Evolutionary conservation across 2,797 vertebrate genomes (phyloP).

Genomic region (Helarctos malayanus): DNA sequence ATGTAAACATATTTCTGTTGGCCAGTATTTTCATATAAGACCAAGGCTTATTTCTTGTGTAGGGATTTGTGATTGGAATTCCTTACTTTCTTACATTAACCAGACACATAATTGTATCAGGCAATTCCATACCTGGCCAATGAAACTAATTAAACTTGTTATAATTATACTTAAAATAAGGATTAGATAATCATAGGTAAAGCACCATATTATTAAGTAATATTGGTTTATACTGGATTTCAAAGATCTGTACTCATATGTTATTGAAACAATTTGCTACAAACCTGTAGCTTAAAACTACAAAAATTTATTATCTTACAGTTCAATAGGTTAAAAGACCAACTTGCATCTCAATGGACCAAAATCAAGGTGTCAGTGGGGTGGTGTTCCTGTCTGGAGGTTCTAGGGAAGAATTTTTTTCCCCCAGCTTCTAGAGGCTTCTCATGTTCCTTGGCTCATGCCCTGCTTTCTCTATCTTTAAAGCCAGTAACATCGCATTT

Average conservation of each 20-base stretch:
- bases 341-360: background rate
- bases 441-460: background rate
- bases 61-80: background rate
- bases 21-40: background rate
- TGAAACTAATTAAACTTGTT: background rate
- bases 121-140: background rate
- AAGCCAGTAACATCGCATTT: background rate
- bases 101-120: background rate
- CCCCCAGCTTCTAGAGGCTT: background rate
- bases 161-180: conserved; percentile 20
- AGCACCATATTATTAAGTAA: background rate
- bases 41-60: background rate
- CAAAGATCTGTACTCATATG: background rate
- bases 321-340: background rate
- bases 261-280: background rate
- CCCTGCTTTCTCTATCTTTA: background rate
- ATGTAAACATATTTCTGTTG: background rate
- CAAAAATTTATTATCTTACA: background rate
- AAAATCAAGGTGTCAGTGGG: background rate
- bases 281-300: background rate
- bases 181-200: background rate
- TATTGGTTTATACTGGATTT: background rate
- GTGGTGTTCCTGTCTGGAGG: background rate
- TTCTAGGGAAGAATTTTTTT: background rate
- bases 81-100: background rate